These are phyloP conservation scores for Halocynthia roretzi DNA, from an alignment of 23 tunicate genomes.

Conservation along the genomic window DNA sequence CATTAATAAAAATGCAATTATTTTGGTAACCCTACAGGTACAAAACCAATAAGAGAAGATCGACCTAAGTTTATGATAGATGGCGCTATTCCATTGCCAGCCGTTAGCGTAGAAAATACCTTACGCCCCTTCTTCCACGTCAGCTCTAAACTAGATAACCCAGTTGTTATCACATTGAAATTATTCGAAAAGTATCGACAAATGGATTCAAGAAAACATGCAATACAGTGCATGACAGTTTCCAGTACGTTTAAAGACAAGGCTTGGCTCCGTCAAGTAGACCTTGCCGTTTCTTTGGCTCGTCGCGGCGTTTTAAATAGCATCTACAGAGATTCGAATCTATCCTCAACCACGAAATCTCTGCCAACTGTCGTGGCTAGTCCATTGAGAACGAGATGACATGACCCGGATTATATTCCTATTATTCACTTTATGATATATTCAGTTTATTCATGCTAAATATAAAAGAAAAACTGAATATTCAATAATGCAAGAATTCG, in stretches of 20 bases:
- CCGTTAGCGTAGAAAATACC: slow-evolving; percentile 67
- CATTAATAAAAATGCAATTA: too few species aligned
- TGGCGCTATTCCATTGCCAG: slow-evolving; percentile 66
- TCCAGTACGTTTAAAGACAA: slow-evolving; percentile 81
- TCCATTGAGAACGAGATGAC: slow-evolving; percentile 48
- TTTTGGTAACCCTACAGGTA: too few species aligned
- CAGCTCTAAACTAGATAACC: slow-evolving; percentile 48
- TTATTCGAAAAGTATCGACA: slow-evolving; percentile 59
- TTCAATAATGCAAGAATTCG: too few species aligned
- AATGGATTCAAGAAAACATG: slow-evolving; percentile 53
- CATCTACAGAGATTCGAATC: background rate
- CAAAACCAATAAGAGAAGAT: too few species aligned
- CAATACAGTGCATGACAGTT: slow-evolving; percentile 84
- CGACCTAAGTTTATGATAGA: slow-evolving; percentile 29
- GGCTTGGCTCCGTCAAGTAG: slow-evolving; percentile 81
- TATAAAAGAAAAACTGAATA: too few species aligned
- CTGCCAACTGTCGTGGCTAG: slow-evolving; percentile 68
- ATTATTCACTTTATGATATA: too few species aligned
- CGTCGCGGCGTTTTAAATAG: slow-evolving; percentile 47
- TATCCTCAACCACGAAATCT: background rate
- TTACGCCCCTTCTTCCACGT: slow-evolving; percentile 82
- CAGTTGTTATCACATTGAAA: slow-evolving; percentile 39
- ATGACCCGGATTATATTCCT: background rate
- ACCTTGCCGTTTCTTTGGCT: slow-evolving; percentile 67
- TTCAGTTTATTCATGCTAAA: too few species aligned